Percentiles rank a stretch among this genome's conserved stretches.
Conservation (phyloP, 2,113 vertebrate genomes). For the Ceuthmochares aereus region DNA sequence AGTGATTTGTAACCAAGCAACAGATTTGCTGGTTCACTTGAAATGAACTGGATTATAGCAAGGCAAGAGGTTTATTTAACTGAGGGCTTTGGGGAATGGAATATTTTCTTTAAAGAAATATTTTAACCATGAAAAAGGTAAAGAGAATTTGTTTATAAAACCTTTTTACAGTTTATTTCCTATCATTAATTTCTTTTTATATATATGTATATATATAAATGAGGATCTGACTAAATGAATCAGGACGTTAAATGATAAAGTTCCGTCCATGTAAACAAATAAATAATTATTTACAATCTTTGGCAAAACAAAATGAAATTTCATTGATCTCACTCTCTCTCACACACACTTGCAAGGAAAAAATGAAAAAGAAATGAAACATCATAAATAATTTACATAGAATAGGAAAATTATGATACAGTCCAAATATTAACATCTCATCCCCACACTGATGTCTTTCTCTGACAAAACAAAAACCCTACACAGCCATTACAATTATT, state of each 20-base stretch:
- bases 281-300: constrained; percentile 98
- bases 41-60: neutral
- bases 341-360: constrained; percentile 33
- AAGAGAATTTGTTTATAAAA: constrained; percentile 75
- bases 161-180: constrained; percentile 81
- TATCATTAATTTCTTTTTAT: constrained; percentile 72
- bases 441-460: constrained; percentile 41
- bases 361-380: constrained; percentile 67
- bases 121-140: constrained; percentile 68
- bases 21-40: neutral
- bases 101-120: neutral
- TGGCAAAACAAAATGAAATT: constrained; percentile 82
- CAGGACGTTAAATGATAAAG: constrained; percentile 77
- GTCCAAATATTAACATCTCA: constrained; percentile 93
- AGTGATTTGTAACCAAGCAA: neutral
- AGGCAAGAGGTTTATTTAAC: neutral
- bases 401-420: constrained; percentile 91
- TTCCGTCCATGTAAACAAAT: constrained; percentile 91
- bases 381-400: constrained; percentile 97
- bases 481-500: constrained; percentile 45
- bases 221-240: constrained; percentile 74
- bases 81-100: neutral
- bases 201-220: constrained; percentile 39
- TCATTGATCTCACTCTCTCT: constrained; percentile 45
- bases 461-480: constrained; percentile 51